phyloP scores from a whole-genome alignment of 2,888 invertebrate species.

The Dinocampus coccinellae region DNA sequence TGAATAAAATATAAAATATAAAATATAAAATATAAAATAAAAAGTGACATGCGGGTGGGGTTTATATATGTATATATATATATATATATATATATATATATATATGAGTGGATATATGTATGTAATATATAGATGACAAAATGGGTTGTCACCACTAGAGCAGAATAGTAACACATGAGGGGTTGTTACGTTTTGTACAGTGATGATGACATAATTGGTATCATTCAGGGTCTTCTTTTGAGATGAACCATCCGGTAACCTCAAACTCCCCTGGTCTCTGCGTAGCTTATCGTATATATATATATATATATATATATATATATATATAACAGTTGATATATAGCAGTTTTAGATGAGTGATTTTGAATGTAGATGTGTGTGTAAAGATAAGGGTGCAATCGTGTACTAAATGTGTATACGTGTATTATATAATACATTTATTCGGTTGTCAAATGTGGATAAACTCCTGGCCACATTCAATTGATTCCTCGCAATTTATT shows the following conservation, averaged over 20 bases:
- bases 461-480: constrained; percentile 14
- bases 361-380: not conserved
- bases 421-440: no score
- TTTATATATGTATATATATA: constrained; percentile 46
- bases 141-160: constrained; percentile 41
- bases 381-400: not conserved
- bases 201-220: constrained; percentile 66
- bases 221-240: constrained; percentile 63
- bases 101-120: no score
- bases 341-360: not conserved
- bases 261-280: constrained; percentile 15
- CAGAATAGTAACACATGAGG: constrained; percentile 25
- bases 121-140: constrained; percentile 46
- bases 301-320: no score
- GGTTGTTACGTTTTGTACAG: constrained; percentile 32
- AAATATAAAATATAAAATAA: constrained; percentile 25
- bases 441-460: not conserved
- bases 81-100: not conserved
- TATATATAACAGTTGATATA: not conserved
- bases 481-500: not conserved
- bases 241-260: constrained; percentile 55
- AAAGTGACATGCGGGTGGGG: constrained; percentile 59
- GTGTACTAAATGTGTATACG: no score
- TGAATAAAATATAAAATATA: not conserved
- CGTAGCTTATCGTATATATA: not conserved